Percentiles rank a stretch among this genome's conserved stretches.
phyloP scores from a whole-genome alignment of 2,888 invertebrate genomes.

The Trimorus sp. region DNA sequence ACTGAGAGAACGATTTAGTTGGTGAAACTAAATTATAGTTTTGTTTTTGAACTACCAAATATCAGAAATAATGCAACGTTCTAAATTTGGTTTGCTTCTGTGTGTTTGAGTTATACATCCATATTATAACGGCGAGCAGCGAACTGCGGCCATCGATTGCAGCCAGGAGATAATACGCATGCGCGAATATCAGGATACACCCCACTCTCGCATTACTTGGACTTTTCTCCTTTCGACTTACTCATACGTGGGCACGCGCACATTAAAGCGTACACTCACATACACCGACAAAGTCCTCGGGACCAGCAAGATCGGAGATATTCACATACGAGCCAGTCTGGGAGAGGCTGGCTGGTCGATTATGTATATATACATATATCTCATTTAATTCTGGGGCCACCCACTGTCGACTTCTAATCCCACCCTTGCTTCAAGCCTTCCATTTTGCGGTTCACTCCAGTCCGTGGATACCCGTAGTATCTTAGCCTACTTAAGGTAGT shows the following conservation, averaged over 20 bases:
- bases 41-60: too few relatives aligned
- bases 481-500: slow-evolving; percentile 4
- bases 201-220: slow-evolving; percentile 39
- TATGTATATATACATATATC: slow-evolving; percentile 27
- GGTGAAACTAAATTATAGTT: too few relatives aligned
- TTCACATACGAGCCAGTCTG: slow-evolving; percentile 44
- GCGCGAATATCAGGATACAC: slow-evolving; percentile 65
- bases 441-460: slow-evolving; percentile 72
- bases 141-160: slow-evolving; percentile 77
- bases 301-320: slow-evolving; percentile 47
- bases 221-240: slow-evolving; percentile 56
- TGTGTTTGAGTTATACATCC: slow-evolving; percentile 54
- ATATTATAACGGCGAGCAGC: slow-evolving; percentile 63
- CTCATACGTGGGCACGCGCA: slow-evolving; percentile 47
- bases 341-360: slow-evolving; percentile 55
- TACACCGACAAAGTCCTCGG: slow-evolving; percentile 24
- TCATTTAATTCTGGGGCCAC: slow-evolving; percentile 67
- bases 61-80: too few relatives aligned
- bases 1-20: too few relatives aligned
- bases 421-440: slow-evolving; percentile 68
- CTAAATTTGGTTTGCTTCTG: background rate
- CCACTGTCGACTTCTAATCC: slow-evolving; percentile 68
- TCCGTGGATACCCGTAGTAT: background rate
- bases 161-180: slow-evolving; percentile 67
- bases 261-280: slow-evolving; percentile 10